Conservation (phyloP, 2,113 vertebrate genomes). For the Platichthys stellatus region DNA sequence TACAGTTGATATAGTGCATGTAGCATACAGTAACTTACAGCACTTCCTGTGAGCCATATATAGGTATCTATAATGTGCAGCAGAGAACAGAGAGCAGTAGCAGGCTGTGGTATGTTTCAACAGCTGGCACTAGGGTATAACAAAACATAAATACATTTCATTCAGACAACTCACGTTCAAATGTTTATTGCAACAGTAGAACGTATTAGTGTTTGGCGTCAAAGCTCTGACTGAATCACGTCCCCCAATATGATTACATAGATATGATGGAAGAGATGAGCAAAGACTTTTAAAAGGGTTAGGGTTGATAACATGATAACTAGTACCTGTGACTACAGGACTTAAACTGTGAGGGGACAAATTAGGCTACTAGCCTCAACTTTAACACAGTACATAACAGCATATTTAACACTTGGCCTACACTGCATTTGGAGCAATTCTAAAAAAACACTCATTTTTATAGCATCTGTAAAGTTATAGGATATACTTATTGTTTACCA, state of each 20-base stretch:
- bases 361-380: no score
- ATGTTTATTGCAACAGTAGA: no score
- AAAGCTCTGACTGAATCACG: no score
- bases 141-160: neutral
- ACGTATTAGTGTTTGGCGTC: no score
- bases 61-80: neutral
- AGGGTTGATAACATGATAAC: no score
- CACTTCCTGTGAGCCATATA: neutral
- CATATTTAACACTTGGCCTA: neutral
- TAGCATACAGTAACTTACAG: neutral
- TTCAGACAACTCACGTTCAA: no score
- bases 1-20: neutral
- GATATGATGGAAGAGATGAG: no score
- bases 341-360: no score
- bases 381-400: neutral
- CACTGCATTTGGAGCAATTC: neutral
- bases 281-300: no score
- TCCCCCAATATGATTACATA: no score
- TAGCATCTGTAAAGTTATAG: neutral
- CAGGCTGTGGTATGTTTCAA: neutral
- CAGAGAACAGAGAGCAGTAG: neutral
- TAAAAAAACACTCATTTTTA: neutral
- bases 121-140: neutral
- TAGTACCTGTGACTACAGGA: no score
- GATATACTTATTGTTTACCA: neutral